Evolutionary conservation across 2,797 vertebrate genomes (phyloP), one percentile per base, ranked within the genome.

Genomic region (Bradypodion pumilum): DNA sequence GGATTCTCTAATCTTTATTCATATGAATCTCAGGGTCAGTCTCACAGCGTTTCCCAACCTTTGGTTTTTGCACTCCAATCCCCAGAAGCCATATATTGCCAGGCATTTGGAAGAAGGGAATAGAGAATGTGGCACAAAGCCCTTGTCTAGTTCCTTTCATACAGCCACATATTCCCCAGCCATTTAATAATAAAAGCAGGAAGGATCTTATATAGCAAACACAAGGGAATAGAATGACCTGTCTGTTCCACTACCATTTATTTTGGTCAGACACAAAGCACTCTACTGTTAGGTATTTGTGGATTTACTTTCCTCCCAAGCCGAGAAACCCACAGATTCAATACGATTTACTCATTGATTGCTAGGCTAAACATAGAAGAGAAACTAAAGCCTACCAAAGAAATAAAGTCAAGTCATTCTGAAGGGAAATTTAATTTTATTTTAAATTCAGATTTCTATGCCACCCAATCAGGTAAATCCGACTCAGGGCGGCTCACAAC

Each of bases 161-260:
- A 40, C 19, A 40, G 37, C 32, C 85, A 42, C 52, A 81, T 85
- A n/a, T 89, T 5, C 25, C 27, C 56, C 62, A 72, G 46, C 88
- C 83, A 75, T 88, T 81, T 84, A 74, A 3, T 15, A 72, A 59
- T 68, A 56, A 49, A 77, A 88, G 23, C 68, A 9, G 15, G 79
- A 90, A 52, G 76, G 79, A 76, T 86, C 74, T 77, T 65, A 76
- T 81, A 68, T 49, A 69, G 72, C 29, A 75, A 74, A 90, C 46
- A 85, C 69, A 40, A 87, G 73, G n/a, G 88, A 49, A 81, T 69
- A n/a, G 77, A 81, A 81, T 77, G 74, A 63, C 42, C 42, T 81
- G 40, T 21, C 82, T 21, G 4, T 80, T 90, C 84, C 37, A 78
- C 60, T 75, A 83, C 62, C 16, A 74, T 91, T 87, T 9, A 78